These are phyloP conservation scores for Eucriotettix oculatus DNA, from an alignment of 2,888 invertebrate species.

Conservation along the genomic window DNA sequence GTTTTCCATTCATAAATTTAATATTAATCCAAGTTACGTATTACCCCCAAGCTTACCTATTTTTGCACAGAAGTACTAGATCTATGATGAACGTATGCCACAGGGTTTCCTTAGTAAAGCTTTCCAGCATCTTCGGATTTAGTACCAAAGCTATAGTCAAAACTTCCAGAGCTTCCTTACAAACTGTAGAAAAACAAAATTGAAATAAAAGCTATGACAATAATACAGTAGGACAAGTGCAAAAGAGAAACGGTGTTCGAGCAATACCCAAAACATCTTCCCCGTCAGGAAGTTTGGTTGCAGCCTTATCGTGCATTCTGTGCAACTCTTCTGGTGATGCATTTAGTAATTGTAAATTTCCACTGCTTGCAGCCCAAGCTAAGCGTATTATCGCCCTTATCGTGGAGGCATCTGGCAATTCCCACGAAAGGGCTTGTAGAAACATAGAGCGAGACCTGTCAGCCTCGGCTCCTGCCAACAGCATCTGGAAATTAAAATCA, in stretches of 20 bases:
- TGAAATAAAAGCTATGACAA: background rate
- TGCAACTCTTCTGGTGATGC: slow-evolving; percentile 44
- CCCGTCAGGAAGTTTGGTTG: slow-evolving; percentile 37
- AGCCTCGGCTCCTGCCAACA: slow-evolving; percentile 30
- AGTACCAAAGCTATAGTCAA: slow-evolving; percentile 77
- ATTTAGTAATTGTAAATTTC: slow-evolving; percentile 41
- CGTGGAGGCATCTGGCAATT: slow-evolving; percentile 53
- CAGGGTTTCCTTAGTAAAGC: slow-evolving; percentile 60
- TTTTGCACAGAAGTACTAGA: slow-evolving; percentile 58
- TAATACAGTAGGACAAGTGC: background rate
- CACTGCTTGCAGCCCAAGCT: slow-evolving; percentile 63
- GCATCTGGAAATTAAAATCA: slow-evolving; percentile 19
- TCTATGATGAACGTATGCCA: slow-evolving; percentile 85
- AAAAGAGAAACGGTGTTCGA: background rate
- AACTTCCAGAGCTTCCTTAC: slow-evolving; percentile 85
- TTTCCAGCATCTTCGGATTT: slow-evolving; percentile 72
- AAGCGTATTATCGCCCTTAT: slow-evolving; percentile 58
- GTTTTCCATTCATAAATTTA: no score
- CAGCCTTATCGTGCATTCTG: slow-evolving; percentile 39
- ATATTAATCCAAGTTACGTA: no score
- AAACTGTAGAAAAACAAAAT: slow-evolving; percentile 33
- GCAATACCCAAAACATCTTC: slow-evolving; percentile 41
- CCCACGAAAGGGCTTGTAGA: slow-evolving; percentile 43
- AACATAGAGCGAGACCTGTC: slow-evolving; percentile 33
- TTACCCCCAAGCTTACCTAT: slow-evolving; percentile 15